Evolutionary conservation across 2,797 vertebrate species (phyloP).

Genomic region (Phalloptychus januarius): DNA sequence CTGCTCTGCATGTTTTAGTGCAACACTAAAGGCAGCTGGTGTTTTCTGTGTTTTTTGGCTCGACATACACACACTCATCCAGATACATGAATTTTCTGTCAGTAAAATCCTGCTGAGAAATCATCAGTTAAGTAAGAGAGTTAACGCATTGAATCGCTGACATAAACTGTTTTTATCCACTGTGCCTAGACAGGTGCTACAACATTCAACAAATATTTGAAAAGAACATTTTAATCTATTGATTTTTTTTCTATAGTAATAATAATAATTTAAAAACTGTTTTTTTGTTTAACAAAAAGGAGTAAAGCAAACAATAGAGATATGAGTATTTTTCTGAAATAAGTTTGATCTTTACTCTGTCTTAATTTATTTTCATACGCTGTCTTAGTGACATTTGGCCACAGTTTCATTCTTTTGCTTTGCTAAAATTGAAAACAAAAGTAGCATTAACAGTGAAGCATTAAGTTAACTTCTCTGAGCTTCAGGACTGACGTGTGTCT

Average conservation of each 20-base stretch:
- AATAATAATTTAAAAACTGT: background rate
- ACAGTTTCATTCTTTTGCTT: background rate
- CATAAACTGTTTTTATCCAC: background rate
- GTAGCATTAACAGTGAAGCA: background rate
- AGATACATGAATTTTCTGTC: background rate
- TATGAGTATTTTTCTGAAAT: background rate
- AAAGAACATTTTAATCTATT: background rate
- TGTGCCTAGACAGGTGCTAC: background rate
- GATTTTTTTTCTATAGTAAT: background rate
- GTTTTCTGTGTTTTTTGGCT: background rate
- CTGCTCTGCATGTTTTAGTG: slow-evolving; percentile 7
- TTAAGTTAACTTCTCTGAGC: background rate
- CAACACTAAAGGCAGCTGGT: background rate
- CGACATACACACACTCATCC: background rate
- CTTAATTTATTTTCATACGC: background rate
- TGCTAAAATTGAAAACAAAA: background rate
- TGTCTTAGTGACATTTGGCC: no score
- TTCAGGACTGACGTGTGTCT: slow-evolving; percentile 1
- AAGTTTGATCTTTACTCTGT: background rate
- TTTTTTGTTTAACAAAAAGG: background rate
- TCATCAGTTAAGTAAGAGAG: background rate
- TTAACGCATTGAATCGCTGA: background rate
- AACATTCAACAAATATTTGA: background rate
- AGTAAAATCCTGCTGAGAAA: background rate
- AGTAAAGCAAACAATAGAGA: no score